Evolutionary conservation across 1,140 invertebrate species (phyloP).

Genomic region (Lepidurus arcticus): DNA sequence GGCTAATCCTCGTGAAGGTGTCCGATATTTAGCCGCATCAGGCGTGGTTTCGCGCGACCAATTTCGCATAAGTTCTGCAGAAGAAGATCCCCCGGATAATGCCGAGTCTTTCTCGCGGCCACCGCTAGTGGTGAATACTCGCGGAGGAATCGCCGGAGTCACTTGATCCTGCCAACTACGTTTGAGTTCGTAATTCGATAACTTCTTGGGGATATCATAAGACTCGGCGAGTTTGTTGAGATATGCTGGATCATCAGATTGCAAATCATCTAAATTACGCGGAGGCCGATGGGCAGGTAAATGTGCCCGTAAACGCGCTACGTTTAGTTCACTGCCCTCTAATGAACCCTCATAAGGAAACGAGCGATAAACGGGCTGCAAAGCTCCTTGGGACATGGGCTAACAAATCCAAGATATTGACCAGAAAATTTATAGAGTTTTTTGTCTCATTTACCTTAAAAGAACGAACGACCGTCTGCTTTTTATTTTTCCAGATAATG

Average conservation of each 20-base stretch:
- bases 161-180: not conserved
- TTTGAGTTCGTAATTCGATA: not conserved
- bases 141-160: not conserved
- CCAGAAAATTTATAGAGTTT: not conserved
- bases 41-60: not conserved
- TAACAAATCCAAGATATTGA: not conserved
- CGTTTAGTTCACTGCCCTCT: not conserved
- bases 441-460: not conserved
- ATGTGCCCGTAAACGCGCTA: not conserved
- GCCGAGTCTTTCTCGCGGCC: not conserved
- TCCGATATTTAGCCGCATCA: not conserved
- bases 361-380: not conserved
- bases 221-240: not conserved
- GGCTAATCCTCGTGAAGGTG: not conserved
- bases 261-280: not conserved
- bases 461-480: not conserved
- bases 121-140: slow-evolving; percentile 5
- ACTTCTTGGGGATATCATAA: not conserved
- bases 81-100: not conserved
- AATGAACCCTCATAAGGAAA: slow-evolving; percentile 6
- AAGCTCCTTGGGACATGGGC: not conserved
- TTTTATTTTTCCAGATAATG: slow-evolving; percentile 11
- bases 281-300: not conserved
- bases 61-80: not conserved
- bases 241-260: not conserved